Percentiles rank a stretch among this genome's conserved stretches.
These are phyloP conservation scores for Nomada goodeniana DNA, from an alignment of 2,888 invertebrate genomes.

Conservation along the genomic window DNA sequence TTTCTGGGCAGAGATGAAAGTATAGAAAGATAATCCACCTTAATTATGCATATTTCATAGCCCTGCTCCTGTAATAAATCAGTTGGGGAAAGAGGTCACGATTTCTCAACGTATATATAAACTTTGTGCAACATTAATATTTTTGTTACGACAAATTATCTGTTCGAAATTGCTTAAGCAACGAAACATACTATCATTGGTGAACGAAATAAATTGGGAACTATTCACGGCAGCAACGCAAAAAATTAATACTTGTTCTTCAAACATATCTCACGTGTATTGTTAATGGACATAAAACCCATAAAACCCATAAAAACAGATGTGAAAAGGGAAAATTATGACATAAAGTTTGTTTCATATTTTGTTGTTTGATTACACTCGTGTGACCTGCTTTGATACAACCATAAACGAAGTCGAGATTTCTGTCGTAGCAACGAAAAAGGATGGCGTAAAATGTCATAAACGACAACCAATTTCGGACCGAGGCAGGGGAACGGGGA, in stretches of 20 bases:
- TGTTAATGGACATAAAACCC: conserved; percentile 2
- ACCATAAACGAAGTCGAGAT: conserved; percentile 31
- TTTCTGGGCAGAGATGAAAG: not conserved
- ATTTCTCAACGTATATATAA: not conserved
- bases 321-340: conserved; percentile 25
- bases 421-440: conserved; percentile 17
- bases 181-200: too few relatives aligned
- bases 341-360: conserved; percentile 28
- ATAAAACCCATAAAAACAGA: conserved; percentile 7
- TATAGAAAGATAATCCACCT: not conserved
- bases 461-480: conserved; percentile 27
- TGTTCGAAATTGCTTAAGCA: too few relatives aligned
- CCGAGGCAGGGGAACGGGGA: too few relatives aligned
- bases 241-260: not conserved
- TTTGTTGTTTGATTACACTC: conserved; percentile 19
- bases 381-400: conserved; percentile 18
- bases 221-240: not conserved
- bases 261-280: not conserved
- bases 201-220: too few relatives aligned
- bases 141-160: too few relatives aligned
- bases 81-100: not conserved
- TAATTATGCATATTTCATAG: not conserved
- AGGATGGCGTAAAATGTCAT: conserved; percentile 21
- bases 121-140: too few relatives aligned
- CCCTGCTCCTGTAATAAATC: not conserved